Evolutionary conservation across 2,797 vertebrate species (phyloP).

Genomic region (Crotalus adamanteus): DNA sequence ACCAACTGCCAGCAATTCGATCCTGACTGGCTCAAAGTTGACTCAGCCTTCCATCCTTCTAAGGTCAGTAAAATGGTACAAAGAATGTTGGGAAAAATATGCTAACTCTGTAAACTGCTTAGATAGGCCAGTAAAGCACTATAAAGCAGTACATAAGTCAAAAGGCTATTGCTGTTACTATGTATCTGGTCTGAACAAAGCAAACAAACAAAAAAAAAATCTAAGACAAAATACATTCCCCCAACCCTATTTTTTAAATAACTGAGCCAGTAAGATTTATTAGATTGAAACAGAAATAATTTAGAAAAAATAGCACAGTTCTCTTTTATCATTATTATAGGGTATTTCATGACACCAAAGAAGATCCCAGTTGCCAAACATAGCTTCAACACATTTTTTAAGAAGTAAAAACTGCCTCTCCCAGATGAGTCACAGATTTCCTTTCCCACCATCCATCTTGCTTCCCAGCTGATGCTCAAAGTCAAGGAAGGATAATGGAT

Average conservation of each 20-base stretch:
- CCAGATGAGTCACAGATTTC: conserved; percentile 43
- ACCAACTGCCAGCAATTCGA: not conserved
- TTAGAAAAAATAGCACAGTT: conserved; percentile 5
- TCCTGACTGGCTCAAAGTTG: not conserved
- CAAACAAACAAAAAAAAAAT: not conserved
- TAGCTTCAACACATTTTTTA: conserved; percentile 57
- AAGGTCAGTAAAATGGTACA: not conserved
- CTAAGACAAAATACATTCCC: not conserved
- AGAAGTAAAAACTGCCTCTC: conserved; percentile 36
- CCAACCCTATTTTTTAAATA: conserved; percentile 6
- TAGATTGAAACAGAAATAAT: not conserved
- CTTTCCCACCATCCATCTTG: conserved; percentile 43
- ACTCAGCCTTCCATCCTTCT: not conserved
- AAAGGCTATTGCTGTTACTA: not conserved
- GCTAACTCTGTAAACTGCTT: not conserved
- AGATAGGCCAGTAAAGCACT: not conserved
- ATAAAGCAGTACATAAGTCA: not conserved
- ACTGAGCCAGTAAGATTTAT: not conserved
- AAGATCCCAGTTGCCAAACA: conserved; percentile 41
- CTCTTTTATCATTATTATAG: conserved; percentile 4
- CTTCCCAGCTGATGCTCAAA: conserved; percentile 29
- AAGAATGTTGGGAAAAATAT: not conserved
- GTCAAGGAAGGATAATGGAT: conserved; percentile 31
- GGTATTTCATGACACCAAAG: conserved; percentile 45
- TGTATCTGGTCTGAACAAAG: not conserved